Evolutionary conservation across 2,113 vertebrate species (phyloP).

Genomic region (Paramormyrops kingsleyae): DNA sequence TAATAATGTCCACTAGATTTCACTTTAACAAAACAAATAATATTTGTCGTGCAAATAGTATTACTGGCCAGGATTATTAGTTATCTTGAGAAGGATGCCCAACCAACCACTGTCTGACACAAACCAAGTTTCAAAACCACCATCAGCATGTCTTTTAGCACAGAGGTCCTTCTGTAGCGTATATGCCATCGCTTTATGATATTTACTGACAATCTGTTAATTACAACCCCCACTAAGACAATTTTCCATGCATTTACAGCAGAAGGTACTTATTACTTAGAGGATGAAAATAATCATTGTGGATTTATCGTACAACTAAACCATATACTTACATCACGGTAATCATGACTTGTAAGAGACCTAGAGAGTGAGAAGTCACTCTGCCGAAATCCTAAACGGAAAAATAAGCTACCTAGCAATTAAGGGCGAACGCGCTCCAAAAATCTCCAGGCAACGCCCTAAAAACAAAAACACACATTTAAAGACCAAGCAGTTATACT

Average conservation of each 20-base stretch:
- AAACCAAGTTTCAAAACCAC: background rate
- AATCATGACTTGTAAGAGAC: background rate
- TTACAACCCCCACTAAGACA: background rate
- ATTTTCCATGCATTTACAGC: background rate
- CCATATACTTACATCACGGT: background rate
- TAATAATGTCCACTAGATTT: background rate
- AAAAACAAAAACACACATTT: background rate
- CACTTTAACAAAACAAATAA: background rate
- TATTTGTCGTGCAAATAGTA: background rate
- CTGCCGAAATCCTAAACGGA: background rate
- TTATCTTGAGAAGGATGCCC: background rate
- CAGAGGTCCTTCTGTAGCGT: background rate
- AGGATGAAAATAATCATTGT: background rate
- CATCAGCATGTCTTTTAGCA: background rate
- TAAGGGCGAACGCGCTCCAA: background rate
- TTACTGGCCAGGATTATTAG: background rate
- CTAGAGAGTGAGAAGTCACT: background rate
- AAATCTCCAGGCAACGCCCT: background rate
- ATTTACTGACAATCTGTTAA: background rate
- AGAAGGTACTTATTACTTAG: background rate
- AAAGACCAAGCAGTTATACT: background rate
- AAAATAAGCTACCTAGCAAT: background rate
- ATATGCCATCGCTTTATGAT: background rate
- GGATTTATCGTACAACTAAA: background rate
- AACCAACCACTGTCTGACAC: background rate